These are phyloP conservation scores for Magallana gigas DNA, from an alignment of 1,140 invertebrate genomes.

Conservation along the genomic window DNA sequence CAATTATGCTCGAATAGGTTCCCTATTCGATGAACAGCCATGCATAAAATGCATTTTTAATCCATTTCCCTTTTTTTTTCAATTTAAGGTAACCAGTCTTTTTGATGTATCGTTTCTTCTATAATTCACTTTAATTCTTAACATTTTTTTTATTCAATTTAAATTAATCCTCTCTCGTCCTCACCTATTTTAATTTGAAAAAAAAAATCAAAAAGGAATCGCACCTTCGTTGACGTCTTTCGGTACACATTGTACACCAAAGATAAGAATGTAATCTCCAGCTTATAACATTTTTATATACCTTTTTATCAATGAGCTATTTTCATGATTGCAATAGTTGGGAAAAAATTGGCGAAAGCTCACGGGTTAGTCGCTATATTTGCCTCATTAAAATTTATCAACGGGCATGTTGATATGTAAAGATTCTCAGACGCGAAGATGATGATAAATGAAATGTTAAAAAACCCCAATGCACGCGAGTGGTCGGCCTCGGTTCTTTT, in stretches of 20 bases:
- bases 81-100: too few species aligned
- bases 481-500: conserved; percentile 10
- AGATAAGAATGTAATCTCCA: conserved; percentile 2
- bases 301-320: conserved; percentile 26
- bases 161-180: too few species aligned
- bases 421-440: neutral
- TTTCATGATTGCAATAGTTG: neutral
- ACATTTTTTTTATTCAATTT: too few species aligned
- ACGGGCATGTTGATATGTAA: conserved; percentile 4
- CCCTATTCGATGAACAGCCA: too few species aligned
- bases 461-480: neutral
- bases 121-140: too few species aligned
- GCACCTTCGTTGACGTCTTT: neutral
- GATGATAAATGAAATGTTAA: conserved; percentile 19
- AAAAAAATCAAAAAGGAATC: too few species aligned
- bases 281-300: neutral
- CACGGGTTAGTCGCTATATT: conserved; percentile 10
- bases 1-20: too few species aligned
- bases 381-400: conserved; percentile 37
- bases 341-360: neutral
- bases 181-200: too few species aligned
- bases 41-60: too few species aligned
- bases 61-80: too few species aligned
- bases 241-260: neutral
- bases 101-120: too few species aligned